Conservation (phyloP, 2,113 vertebrate genomes). For the Dipodomys spectabilis region DNA sequence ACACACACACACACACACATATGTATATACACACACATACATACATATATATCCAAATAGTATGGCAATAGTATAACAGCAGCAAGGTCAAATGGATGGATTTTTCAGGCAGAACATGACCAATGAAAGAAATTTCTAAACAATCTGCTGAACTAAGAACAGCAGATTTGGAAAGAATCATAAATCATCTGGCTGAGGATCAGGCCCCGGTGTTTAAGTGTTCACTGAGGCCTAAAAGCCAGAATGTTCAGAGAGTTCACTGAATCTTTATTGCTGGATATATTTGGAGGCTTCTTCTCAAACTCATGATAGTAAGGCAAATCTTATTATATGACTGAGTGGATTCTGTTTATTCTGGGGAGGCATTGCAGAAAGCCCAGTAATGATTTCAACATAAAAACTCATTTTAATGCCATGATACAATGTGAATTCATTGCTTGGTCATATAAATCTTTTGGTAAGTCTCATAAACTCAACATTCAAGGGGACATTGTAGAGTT, state of each 20-base stretch:
- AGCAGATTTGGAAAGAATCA: background rate
- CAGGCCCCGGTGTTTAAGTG: background rate
- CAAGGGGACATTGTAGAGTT: background rate
- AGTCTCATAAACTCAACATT: background rate
- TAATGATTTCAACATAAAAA: background rate
- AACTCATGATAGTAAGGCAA: background rate
- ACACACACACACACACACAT: too few relatives aligned
- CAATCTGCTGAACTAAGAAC: background rate
- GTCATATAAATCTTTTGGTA: background rate
- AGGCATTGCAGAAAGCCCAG: background rate
- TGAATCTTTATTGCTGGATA: background rate
- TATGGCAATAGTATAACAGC: background rate
- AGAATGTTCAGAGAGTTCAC: background rate
- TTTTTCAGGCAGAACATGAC: background rate
- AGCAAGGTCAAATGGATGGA: background rate
- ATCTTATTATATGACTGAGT: background rate
- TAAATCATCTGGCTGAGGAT: background rate
- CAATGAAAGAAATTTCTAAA: background rate
- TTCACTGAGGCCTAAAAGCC: background rate
- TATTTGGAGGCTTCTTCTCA: background rate
- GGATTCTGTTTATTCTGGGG: background rate
- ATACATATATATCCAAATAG: too few relatives aligned
- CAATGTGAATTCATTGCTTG: background rate
- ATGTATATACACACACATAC: too few relatives aligned
- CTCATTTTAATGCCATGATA: background rate